Conservation (phyloP, 2,888 invertebrate genomes). For the Pomacea canaliculata region DNA sequence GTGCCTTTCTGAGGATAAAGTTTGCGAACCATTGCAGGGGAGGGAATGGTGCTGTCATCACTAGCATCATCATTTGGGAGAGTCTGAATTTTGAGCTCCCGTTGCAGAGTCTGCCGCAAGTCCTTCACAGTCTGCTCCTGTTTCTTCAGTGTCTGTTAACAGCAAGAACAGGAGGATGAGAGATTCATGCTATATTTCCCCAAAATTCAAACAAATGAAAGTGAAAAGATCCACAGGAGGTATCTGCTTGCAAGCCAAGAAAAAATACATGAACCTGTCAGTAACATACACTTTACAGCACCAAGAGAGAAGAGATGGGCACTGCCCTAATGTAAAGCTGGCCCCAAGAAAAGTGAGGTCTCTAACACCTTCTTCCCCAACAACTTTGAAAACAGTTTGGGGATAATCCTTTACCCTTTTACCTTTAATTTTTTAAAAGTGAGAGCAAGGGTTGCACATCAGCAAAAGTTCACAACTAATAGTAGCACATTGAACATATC, state of each 20-base stretch:
- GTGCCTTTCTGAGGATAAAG: conserved; percentile 3
- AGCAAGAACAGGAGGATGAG: conserved; percentile 47
- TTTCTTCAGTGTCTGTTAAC: conserved; percentile 76
- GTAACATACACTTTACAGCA: no score
- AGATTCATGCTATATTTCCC: background rate
- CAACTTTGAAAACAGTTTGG: no score
- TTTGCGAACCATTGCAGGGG: conserved; percentile 20
- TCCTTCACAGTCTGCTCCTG: conserved; percentile 89
- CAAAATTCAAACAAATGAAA: background rate
- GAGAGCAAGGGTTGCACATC: no score
- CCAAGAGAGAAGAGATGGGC: no score
- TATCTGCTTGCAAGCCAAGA: background rate
- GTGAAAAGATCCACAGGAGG: background rate
- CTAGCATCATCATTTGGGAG: conserved; percentile 68
- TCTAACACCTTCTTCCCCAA: no score
- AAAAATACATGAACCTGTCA: background rate
- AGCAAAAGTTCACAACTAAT: no score
- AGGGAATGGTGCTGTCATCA: conserved; percentile 29
- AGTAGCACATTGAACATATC: no score
- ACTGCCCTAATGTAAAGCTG: no score
- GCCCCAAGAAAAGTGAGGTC: no score
- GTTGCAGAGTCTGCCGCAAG: conserved; percentile 91
- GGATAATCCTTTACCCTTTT: no score
- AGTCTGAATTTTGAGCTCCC: conserved; percentile 77
- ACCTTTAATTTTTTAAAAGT: no score